Evolutionary conservation across 2,888 invertebrate genomes (phyloP).

Genomic region (Rhagophthalmus giganteus): DNA sequence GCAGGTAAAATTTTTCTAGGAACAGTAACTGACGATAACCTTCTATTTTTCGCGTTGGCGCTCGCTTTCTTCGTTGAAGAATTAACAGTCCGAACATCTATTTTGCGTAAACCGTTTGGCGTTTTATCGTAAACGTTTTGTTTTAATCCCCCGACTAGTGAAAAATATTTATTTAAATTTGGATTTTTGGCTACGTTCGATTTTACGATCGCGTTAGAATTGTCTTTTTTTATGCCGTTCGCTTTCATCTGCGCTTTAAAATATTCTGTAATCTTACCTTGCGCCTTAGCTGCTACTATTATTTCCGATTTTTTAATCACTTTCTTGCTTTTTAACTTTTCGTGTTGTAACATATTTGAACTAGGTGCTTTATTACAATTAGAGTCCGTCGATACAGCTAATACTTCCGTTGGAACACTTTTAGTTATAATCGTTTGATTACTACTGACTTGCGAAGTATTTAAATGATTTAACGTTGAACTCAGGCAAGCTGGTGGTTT

Average conservation of each 20-base stretch:
- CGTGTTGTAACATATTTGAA: conserved; percentile 36
- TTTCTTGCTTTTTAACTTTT: conserved; percentile 29
- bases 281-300: conserved; percentile 53
- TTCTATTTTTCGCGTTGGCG: conserved; percentile 42
- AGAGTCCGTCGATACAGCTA: conserved; percentile 17
- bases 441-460: conserved; percentile 13
- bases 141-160: conserved; percentile 45
- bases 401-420: conserved; percentile 25
- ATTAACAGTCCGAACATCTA: conserved; percentile 48
- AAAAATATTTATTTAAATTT: conserved; percentile 38
- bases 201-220: conserved; percentile 39
- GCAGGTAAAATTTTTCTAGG: conserved; percentile 55
- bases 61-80: conserved; percentile 48
- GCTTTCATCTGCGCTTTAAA: conserved; percentile 84
- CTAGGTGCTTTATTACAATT: conserved; percentile 38
- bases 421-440: conserved; percentile 14
- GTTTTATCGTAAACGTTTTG: conserved; percentile 32
- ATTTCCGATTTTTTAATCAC: conserved; percentile 27
- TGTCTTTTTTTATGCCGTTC: conserved; percentile 46
- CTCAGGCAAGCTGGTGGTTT: conserved; percentile 47
- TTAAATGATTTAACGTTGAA: conserved; percentile 23
- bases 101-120: conserved; percentile 42
- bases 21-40: conserved; percentile 45
- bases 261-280: conserved; percentile 83
- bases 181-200: conserved; percentile 29